These are phyloP conservation scores for Oncorhynchus clarkii DNA, from an alignment of 2,113 vertebrate species.

Conservation along the genomic window DNA sequence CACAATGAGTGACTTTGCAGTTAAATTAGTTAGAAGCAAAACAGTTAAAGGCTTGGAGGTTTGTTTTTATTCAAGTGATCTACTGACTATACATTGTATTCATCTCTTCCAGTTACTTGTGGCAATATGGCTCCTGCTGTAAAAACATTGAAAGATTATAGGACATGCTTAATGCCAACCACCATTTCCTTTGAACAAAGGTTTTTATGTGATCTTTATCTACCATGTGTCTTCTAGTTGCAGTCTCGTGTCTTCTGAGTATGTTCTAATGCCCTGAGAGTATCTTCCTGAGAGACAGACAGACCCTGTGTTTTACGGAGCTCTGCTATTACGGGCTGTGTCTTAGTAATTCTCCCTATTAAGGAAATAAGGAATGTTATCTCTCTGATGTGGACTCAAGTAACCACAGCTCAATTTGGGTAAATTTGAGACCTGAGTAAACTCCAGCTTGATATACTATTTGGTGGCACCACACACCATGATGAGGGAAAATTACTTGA, in stretches of 20 bases:
- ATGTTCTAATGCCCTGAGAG: slow-evolving; percentile 12
- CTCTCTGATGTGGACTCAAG: neutral
- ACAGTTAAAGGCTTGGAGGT: too few species aligned
- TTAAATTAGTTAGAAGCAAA: too few species aligned
- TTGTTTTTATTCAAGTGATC: too few species aligned
- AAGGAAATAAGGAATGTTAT: too few species aligned
- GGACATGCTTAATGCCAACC: slow-evolving; percentile 4
- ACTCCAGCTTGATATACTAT: slow-evolving; percentile 16
- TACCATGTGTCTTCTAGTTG: slow-evolving; percentile 17
- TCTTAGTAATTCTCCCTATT: slow-evolving; percentile 11
- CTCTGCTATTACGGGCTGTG: slow-evolving; percentile 12
- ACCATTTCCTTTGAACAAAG: slow-evolving; percentile 19
- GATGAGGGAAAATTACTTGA: too few species aligned
- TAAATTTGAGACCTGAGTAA: neutral
- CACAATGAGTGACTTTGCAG: too few species aligned
- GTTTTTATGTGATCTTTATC: neutral
- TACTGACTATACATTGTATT: too few species aligned
- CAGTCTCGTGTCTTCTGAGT: neutral
- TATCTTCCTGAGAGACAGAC: neutral
- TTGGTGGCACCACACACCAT: too few species aligned
- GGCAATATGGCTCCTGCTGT: too few species aligned
- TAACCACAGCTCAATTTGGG: slow-evolving; percentile 30
- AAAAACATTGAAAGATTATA: too few species aligned
- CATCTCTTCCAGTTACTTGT: too few species aligned
- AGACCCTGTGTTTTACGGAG: neutral